Base-by-base conservation (phyloP, 2,113 vertebrate species). In the Gambusia affinis region DNA sequence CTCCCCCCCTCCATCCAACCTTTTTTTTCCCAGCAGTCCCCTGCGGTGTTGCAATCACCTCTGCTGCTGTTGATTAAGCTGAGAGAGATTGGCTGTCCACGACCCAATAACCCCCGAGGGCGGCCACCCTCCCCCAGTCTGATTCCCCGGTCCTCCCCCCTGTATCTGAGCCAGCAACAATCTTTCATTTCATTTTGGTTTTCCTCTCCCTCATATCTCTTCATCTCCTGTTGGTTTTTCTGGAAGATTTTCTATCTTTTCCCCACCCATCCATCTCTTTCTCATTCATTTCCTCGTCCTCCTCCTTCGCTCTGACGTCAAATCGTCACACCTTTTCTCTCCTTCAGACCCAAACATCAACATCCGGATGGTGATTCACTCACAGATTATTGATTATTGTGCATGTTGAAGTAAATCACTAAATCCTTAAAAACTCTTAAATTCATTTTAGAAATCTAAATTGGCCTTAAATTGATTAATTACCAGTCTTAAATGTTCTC, bases 1-100 rank as follows among this genome's bases (percentile, higher is more conserved):
- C 39, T 42, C 61, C 39, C 51, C 39, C 37, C 64, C 62, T 35
- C 17, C 70, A 47, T 30, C 67, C 77, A 80, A 37, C 64, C 75
- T 79, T 33, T 64, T 71, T 84, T 82, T 83, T 70, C 82, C 81
- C 75, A 76, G 76, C 78, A 78, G 75, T 87, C 87, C 86, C 90
- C 86, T 79, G 85, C 76, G 80, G 83, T 88, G 86, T 81, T 87
- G 83, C 83, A 90, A 90, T 91, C 91, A 91, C 87, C 89, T 90
- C 85, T 91, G 88, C 89, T 90, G 87, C 85, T 93, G 90, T 93
- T 94, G 92, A 94, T 93, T 90, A 92, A 90, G 86, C 83, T 84
- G 84, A 92, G 90, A 91, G 89, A 94, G 92, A 94, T 93, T 93
- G 92, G 90, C 84, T 93, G 89, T 92, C 92, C 90, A 79, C 87